Conservation (phyloP, 2,888 invertebrate genomes). For the Herminia tarsipennalis region DNA sequence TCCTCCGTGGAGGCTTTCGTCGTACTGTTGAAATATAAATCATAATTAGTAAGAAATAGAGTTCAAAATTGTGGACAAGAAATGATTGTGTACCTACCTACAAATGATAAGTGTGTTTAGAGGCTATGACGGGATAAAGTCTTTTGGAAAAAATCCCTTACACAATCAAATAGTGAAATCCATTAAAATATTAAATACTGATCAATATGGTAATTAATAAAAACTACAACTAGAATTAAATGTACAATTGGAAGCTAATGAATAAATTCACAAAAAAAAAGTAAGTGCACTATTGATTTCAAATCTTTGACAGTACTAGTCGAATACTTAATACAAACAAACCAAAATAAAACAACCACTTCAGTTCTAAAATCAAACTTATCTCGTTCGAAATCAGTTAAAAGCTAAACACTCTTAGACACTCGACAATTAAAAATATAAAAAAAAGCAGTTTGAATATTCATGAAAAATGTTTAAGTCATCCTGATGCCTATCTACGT, state of each 20-base stretch:
- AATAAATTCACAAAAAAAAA: no score
- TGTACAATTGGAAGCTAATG: no score
- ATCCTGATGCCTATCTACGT: slow-evolving; percentile 66
- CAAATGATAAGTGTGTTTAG: no score
- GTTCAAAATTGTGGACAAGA: neutral
- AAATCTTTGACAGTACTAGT: slow-evolving; percentile 12
- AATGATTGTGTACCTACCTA: no score
- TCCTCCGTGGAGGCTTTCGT: slow-evolving; percentile 94
- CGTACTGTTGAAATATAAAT: slow-evolving; percentile 89
- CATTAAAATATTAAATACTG: no score
- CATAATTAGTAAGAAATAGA: neutral
- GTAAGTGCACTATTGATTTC: no score
- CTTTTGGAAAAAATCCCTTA: no score
- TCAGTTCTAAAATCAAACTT: slow-evolving; percentile 11
- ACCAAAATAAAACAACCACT: slow-evolving; percentile 8
- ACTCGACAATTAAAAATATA: slow-evolving; percentile 51
- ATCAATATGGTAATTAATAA: no score
- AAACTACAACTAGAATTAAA: no score
- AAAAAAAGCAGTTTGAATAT: slow-evolving; percentile 58
- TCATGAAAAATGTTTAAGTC: slow-evolving; percentile 76
- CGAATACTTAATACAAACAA: slow-evolving; percentile 4
- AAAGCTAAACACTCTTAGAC: slow-evolving; percentile 42
- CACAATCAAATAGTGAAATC: no score
- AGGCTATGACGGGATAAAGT: no score
- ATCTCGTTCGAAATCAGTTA: slow-evolving; percentile 38